These are phyloP conservation scores for Myiozetetes cayanensis DNA, from an alignment of 2,113 vertebrate species.

Conservation along the genomic window DNA sequence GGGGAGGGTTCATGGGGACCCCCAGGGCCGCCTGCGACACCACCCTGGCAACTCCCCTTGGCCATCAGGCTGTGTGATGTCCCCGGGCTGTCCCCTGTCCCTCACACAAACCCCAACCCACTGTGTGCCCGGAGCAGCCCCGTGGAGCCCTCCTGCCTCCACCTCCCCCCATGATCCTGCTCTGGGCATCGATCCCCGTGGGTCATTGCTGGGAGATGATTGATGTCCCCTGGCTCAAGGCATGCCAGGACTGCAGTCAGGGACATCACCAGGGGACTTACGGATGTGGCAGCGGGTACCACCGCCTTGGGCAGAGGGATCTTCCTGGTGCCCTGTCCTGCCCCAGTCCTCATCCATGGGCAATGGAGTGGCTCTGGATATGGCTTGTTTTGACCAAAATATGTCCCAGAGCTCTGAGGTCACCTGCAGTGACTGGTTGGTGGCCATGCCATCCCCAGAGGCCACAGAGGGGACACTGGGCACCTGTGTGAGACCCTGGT, in stretches of 20 bases:
- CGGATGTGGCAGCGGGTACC: background rate
- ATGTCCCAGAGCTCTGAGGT: background rate
- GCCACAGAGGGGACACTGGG: background rate
- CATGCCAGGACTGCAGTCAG: background rate
- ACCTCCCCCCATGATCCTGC: background rate
- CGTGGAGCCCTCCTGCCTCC: background rate
- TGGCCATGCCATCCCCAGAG: background rate
- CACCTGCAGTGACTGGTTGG: background rate
- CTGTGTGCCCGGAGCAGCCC: background rate
- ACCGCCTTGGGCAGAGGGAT: background rate
- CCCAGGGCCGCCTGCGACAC: accelerated
- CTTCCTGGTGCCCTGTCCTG: background rate
- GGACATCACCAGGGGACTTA: background rate
- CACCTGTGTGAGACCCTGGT: background rate
- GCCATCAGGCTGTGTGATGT: background rate
- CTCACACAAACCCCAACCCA: background rate
- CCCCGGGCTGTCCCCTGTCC: too few relatives aligned
- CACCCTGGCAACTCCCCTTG: accelerated
- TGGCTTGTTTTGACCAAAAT: background rate
- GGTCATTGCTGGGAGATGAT: background rate
- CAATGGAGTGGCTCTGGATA: background rate
- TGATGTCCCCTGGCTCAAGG: background rate
- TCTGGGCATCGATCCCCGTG: background rate
- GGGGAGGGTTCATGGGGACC: background rate
- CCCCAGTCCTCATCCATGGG: too few relatives aligned